Evolutionary conservation across 2,888 invertebrate genomes (phyloP).

Genomic region (Drosophila meridionalis): DNA sequence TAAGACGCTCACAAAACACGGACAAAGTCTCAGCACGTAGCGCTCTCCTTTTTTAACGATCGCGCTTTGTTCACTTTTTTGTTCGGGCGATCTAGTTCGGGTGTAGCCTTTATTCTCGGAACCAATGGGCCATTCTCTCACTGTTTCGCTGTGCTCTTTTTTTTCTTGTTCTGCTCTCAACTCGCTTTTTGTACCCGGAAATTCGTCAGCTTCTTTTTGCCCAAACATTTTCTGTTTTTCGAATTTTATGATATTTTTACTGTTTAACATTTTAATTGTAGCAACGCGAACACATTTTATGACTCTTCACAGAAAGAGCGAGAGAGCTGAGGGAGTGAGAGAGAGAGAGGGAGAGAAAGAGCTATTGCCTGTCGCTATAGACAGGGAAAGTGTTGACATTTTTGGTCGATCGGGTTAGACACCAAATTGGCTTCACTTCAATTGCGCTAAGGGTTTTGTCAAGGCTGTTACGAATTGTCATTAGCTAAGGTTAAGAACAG

Average conservation of each 20-base stretch:
- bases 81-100: constrained; percentile 73
- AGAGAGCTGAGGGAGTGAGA: not conserved
- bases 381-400: constrained; percentile 62
- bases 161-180: not conserved
- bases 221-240: constrained; percentile 25
- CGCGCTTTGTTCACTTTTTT: constrained; percentile 67
- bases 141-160: constrained; percentile 10
- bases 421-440: constrained; percentile 15
- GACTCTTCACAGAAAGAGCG: not conserved
- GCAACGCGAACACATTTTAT: constrained; percentile 54
- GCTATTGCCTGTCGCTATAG: not conserved
- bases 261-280: constrained; percentile 81
- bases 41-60: constrained; percentile 77
- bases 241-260: constrained; percentile 58
- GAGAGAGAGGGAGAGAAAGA: not conserved
- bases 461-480: constrained; percentile 56
- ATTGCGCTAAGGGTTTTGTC: constrained; percentile 34
- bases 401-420: constrained; percentile 28
- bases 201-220: constrained; percentile 57
- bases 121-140: constrained; percentile 17
- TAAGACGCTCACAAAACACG: constrained; percentile 2
- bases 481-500: constrained; percentile 76
- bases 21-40: constrained; percentile 49
- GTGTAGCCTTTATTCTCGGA: constrained; percentile 50
- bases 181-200: constrained; percentile 13